These are phyloP conservation scores for Amblyraja radiata DNA, from an alignment of 2,797 vertebrate genomes.

Conservation along the genomic window DNA sequence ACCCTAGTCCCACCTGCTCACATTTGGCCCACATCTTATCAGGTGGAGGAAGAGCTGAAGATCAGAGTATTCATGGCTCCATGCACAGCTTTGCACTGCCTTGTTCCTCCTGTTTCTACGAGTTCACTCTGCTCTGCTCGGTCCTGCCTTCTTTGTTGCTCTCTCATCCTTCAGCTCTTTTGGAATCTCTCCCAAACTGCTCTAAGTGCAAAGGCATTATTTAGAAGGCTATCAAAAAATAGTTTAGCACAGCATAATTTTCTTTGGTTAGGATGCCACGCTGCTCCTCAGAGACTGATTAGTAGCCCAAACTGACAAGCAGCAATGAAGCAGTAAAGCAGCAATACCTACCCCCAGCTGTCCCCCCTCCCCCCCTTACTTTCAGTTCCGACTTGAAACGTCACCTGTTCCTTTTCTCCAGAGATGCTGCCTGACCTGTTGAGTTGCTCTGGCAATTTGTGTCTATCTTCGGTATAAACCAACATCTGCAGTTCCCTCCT, in stretches of 20 bases:
- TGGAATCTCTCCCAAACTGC: neutral
- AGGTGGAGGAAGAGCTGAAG: neutral
- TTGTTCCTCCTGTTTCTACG: neutral
- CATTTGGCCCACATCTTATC: no score
- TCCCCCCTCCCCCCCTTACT: no score
- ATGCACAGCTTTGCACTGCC: neutral
- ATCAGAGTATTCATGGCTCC: neutral
- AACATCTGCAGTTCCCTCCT: no score
- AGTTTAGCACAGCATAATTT: neutral
- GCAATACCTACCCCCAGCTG: no score
- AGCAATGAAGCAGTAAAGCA: neutral
- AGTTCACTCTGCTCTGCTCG: no score
- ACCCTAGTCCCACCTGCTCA: no score
- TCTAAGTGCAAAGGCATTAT: neutral
- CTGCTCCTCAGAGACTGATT: neutral
- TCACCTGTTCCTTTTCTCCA: no score
- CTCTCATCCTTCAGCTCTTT: neutral
- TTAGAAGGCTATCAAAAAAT: neutral
- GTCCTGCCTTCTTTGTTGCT: neutral
- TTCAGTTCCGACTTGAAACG: no score
- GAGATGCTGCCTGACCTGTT: no score
- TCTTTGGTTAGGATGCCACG: neutral
- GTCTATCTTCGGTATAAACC: no score
- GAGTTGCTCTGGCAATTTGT: no score
- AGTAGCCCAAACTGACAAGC: neutral